Evolutionary conservation across 2,113 vertebrate species (phyloP).

Genomic region (Aspiorhynchus laticeps): DNA sequence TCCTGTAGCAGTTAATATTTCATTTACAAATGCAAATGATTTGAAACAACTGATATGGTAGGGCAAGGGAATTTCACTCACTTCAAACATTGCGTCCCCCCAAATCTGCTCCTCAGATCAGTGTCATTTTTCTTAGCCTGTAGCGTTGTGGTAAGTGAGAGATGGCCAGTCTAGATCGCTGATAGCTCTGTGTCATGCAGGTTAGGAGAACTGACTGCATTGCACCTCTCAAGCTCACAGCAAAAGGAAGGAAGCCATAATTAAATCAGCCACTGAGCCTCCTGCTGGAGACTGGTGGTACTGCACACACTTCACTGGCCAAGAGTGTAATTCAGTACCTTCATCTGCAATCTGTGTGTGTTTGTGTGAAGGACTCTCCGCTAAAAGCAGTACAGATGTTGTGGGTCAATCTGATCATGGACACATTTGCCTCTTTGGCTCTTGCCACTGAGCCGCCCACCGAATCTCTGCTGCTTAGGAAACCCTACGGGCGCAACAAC

Average conservation of each 20-base stretch:
- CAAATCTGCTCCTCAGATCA: background rate
- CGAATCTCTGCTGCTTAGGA: conserved; percentile 85
- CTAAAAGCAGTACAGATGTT: conserved; percentile 93
- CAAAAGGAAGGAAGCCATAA: background rate
- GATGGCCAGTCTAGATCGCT: background rate
- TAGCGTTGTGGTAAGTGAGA: background rate
- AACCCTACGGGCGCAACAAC: conserved; percentile 90
- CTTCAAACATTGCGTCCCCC: background rate
- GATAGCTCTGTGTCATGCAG: conserved; percentile 32
- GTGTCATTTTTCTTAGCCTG: background rate
- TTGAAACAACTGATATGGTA: background rate
- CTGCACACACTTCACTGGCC: background rate
- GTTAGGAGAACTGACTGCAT: conserved; percentile 48
- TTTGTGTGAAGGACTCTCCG: conserved; percentile 83
- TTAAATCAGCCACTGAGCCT: conserved; percentile 35
- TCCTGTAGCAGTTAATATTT: background rate
- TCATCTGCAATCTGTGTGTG: background rate
- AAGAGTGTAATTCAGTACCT: background rate
- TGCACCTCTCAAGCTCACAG: conserved; percentile 43
- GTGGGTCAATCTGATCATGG: conserved; percentile 95
- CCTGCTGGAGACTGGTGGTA: conserved; percentile 45
- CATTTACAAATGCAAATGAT: background rate
- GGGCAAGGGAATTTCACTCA: background rate
- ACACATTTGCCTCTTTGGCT: conserved; percentile 90
- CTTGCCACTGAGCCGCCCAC: conserved; percentile 90